phyloP scores from a whole-genome alignment of 2,888 invertebrate genomes.

The Siphlonurus alternatus region DNA sequence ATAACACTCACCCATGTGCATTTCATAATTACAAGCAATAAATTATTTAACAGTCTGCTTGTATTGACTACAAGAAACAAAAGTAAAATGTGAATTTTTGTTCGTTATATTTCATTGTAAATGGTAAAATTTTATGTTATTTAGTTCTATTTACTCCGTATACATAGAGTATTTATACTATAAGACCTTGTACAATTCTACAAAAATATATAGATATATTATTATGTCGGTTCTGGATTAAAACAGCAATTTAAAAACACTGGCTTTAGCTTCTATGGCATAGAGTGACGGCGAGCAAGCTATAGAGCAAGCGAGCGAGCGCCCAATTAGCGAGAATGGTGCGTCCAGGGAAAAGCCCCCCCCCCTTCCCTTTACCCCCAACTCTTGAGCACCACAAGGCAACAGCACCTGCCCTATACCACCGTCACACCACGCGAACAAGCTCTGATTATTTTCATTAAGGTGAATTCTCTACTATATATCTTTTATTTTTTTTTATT shows the following conservation, averaged over 20 bases:
- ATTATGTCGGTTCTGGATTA: background rate
- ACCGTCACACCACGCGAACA: background rate
- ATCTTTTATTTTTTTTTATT: background rate
- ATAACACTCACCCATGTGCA: no score
- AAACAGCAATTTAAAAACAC: background rate
- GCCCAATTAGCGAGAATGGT: background rate
- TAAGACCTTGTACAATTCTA: no score
- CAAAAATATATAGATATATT: no score
- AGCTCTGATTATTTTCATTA: background rate
- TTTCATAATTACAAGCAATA: no score
- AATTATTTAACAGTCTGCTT: no score
- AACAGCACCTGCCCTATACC: background rate
- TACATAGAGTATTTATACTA: no score
- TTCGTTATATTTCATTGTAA: no score
- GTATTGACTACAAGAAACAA: no score
- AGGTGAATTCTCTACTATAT: background rate
- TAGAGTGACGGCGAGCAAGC: background rate
- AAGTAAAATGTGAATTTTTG: no score
- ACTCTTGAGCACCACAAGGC: no score
- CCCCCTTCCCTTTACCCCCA: background rate
- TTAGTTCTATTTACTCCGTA: no score
- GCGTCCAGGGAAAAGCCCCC: background rate
- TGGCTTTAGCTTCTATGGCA: background rate
- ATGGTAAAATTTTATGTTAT: no score
- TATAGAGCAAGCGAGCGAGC: background rate